A percentile compares a stretch with the other conserved stretches of the same genome.
phyloP scores from a whole-genome alignment of 2,888 invertebrate genomes.

The Yponomeuta cagnagella region DNA sequence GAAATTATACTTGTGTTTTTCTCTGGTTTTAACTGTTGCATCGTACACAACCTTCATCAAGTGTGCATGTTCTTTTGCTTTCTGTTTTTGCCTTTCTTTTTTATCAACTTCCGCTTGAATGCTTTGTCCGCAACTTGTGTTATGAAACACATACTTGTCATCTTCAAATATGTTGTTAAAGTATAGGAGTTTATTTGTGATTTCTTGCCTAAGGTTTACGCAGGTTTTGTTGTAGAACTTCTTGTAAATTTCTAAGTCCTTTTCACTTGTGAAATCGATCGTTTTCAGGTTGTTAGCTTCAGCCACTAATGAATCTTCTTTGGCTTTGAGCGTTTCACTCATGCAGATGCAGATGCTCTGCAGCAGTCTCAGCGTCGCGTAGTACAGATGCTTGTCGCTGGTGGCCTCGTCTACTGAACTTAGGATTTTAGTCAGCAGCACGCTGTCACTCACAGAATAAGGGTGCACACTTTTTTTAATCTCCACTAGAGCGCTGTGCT shows the following conservation, averaged over 20 bases:
- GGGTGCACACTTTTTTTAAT: slow-evolving; percentile 20
- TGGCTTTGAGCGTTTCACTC: slow-evolving; percentile 39
- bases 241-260: slow-evolving; percentile 40
- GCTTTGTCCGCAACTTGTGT: slow-evolving; percentile 22
- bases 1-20: slow-evolving; percentile 44
- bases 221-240: slow-evolving; percentile 56
- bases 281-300: slow-evolving; percentile 27
- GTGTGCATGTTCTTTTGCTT: slow-evolving; percentile 16
- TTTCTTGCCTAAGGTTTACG: slow-evolving; percentile 36
- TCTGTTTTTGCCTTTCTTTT: slow-evolving; percentile 22
- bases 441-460: slow-evolving; percentile 33
- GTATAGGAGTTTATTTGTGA: slow-evolving; percentile 28
- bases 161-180: background rate
- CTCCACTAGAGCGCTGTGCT: slow-evolving; percentile 28
- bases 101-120: slow-evolving; percentile 25
- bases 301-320: slow-evolving; percentile 31
- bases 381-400: slow-evolving; percentile 45
- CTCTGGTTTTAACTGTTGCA: slow-evolving; percentile 40
- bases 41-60: slow-evolving; percentile 35
- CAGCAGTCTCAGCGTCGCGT: slow-evolving; percentile 52
- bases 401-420: slow-evolving; percentile 47
- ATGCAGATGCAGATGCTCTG: slow-evolving; percentile 55
- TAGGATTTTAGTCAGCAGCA: slow-evolving; percentile 44
- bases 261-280: slow-evolving; percentile 24
- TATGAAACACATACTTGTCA: slow-evolving; percentile 23